Base-by-base conservation (phyloP, 64 coral and sea anemone genomes). In the Cladopsammia gracilis region DNA sequence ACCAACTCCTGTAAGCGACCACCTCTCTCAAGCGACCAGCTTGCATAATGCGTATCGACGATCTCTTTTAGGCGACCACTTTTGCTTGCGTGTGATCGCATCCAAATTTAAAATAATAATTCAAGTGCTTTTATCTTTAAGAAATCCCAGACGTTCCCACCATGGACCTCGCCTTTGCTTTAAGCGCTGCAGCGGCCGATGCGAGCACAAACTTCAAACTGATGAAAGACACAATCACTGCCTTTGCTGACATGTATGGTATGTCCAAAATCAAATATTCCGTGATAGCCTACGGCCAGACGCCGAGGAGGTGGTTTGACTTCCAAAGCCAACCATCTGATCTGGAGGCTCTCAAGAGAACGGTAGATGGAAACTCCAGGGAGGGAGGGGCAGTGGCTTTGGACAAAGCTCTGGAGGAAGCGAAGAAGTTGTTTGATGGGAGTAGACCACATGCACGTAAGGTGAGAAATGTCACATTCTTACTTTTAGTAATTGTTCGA, bases 201-300 rank as follows among this genome's bases (percentile, higher is more conserved):
- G 71, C 91, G 2, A 19, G 47, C 4, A 49, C 44, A 52, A 70
- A 19, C 8, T 87, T 93, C 24, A 83, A 80, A 54, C 58, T 87
- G 26, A 93, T 93, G 82, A 83, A 78, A 93, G 82, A 93, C 59
- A 79, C 74, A 14, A 87, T 93, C 82, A 46, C 74, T 15, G 24
- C 82, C 52, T 62, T 93, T 23, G 75, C 85, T 75, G 85, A 79
- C 44, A 86, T 86, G 68, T 93, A 93, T 23, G 91, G 91, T 58
- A 56, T 77, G 70, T 66, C 81, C 57, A 75, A 87, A 12, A 62
- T 93, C n/a, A 74, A 78, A 12, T 93, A 93, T 44, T 74, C 81
- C 23, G 19, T 93, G 3, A 87, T 93, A 19, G 64, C 72, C 12
- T 93, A 86, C 48, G 91, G 82, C 59, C 20, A 62, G 47, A 64